These are phyloP conservation scores for Eristalinus aeneus DNA, from an alignment of 2,888 invertebrate species.

Conservation along the genomic window DNA sequence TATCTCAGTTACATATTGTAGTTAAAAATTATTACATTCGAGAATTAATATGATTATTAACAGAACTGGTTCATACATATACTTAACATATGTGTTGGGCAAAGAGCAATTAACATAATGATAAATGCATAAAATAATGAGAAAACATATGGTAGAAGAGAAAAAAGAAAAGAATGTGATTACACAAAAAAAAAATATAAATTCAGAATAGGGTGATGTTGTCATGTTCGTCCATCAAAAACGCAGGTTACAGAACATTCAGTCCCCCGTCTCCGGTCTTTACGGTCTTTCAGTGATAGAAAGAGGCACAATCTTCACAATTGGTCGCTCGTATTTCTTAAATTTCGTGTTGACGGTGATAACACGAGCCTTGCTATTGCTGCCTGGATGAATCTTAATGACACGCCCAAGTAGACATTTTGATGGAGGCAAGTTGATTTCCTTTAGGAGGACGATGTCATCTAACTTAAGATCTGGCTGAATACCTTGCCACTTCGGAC, in stretches of 20 bases:
- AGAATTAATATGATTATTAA: too few relatives aligned
- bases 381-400: not conserved
- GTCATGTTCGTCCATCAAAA: not conserved
- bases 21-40: too few relatives aligned
- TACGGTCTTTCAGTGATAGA: too few relatives aligned
- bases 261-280: not conserved
- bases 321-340: not conserved
- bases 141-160: not conserved
- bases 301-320: not conserved
- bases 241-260: not conserved
- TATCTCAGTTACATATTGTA: too few relatives aligned
- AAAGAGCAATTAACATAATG: too few relatives aligned
- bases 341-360: not conserved
- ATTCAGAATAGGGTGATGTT: not conserved
- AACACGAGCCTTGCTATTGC: not conserved
- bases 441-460: slow-evolving; percentile 11
- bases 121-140: too few relatives aligned
- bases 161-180: too few relatives aligned
- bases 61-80: too few relatives aligned
- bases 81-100: too few relatives aligned
- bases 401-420: slow-evolving; percentile 1
- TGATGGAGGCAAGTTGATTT: slow-evolving; percentile 15
- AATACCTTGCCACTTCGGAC: too few relatives aligned
- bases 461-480: too few relatives aligned
- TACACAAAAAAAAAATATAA: too few relatives aligned